Conservation (phyloP, 2,113 vertebrate genomes). For the Acrocephalus arundinaceus region DNA sequence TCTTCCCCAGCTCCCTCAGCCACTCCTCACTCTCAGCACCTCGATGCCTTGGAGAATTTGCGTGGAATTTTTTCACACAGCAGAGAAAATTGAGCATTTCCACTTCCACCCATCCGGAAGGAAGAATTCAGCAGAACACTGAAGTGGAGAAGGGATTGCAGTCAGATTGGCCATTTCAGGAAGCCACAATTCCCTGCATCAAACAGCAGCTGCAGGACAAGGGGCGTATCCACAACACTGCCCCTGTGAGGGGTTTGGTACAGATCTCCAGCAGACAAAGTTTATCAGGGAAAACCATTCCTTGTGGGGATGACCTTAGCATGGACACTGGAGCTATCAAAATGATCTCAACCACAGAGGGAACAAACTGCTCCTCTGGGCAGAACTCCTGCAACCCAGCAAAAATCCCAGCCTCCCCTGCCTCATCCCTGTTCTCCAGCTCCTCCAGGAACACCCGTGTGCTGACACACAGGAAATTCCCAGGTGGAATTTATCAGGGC, state of each 20-base stretch:
- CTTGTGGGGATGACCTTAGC: neutral
- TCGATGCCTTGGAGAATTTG: neutral
- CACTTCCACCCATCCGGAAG: neutral
- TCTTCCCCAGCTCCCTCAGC: neutral
- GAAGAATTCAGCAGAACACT: neutral
- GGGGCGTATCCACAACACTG: neutral
- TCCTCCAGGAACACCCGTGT: neutral
- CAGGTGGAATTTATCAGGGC: neutral
- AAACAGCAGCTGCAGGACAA: neutral
- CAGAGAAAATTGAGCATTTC: neutral
- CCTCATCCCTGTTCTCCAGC: neutral
- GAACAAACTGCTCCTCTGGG: neutral
- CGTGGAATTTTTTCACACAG: neutral
- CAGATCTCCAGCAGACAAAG: neutral
- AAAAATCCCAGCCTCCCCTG: neutral
- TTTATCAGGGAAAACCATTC: neutral
- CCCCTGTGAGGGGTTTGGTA: accelerated
- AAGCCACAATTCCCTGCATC: neutral
- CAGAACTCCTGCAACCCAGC: neutral
- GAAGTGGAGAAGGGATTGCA: no score
- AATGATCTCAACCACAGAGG: neutral
- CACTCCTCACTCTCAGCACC: neutral
- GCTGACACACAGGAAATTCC: neutral
- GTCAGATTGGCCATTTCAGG: neutral
- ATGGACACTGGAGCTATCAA: accelerated